Conservation (phyloP, 2,888 invertebrate genomes). For the Conomelus anceps region DNA sequence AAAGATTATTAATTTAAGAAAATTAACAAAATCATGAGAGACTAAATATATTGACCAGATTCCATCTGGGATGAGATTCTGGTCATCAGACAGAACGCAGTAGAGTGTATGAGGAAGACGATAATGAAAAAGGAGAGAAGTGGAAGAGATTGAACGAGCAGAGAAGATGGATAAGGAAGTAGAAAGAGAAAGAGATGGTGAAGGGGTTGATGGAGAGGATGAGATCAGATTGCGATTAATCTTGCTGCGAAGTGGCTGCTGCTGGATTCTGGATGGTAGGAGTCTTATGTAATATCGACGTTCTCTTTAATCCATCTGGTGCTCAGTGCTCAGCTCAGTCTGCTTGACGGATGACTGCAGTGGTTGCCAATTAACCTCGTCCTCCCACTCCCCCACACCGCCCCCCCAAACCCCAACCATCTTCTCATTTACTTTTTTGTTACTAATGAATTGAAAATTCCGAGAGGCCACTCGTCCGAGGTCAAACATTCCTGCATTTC, state of each 20-base stretch:
- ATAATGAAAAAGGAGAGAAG: not conserved
- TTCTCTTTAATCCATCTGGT: not conserved
- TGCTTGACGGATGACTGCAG: not conserved
- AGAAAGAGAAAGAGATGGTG: not conserved
- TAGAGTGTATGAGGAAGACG: not conserved
- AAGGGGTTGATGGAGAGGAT: not conserved
- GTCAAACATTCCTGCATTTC: not conserved
- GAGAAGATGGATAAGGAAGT: too few relatives aligned
- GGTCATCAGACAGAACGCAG: not conserved
- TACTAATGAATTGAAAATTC: not conserved
- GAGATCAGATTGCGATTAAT: not conserved
- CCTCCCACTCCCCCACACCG: not conserved
- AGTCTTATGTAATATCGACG: not conserved
- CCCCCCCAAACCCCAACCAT: not conserved
- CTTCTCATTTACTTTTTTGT: not conserved
- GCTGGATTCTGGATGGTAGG: not conserved
- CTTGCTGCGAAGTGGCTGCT: not conserved
- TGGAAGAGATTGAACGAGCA: too few relatives aligned
- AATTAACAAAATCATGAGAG: not conserved
- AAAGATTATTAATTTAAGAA: too few relatives aligned
- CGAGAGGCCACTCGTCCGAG: not conserved
- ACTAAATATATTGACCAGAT: not conserved
- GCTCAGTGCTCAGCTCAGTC: not conserved
- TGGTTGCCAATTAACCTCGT: not conserved
- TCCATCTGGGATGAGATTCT: not conserved